Base-by-base conservation (phyloP, 2,888 invertebrate species). In the Lamellibrachia satsuma region DNA sequence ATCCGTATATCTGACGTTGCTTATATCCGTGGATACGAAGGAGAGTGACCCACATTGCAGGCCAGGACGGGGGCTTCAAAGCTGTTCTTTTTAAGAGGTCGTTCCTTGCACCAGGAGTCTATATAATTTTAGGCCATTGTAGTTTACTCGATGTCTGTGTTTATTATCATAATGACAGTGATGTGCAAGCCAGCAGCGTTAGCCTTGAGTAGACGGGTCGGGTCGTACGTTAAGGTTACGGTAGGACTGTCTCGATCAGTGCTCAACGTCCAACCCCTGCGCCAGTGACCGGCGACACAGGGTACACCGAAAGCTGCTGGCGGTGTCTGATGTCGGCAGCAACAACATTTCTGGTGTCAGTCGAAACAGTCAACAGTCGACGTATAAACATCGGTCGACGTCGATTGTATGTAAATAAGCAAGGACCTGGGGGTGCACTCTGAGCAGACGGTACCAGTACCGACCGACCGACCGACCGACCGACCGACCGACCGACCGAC, bases 331-430 rank as follows among this genome's bases (percentile, higher is more conserved):
- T 75, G 75, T 75, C 75, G 22, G 15, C n/a, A 75, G n/a, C 75
- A 75, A 75, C 75, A 75, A 15, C 75, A 75, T n/a, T 11, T 22
- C 75, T 75, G 15, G 75, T 22, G 75, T 75, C 15, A 75, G 75
- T 75, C 75, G 75, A 75, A 75, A 75, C 75, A 75, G 75, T 4
- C 55, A 60, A 15, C 75, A 75, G 4, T 22, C 22, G 22, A 75
- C 75, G 75, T 22, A 75, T 22, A 75, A 75, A 75, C 75, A 75
- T 15, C 75, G 75, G 75, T 4, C 75, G 75, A 15, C 75, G 75
- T 11, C 75, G n/a, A 75, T 75, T 75, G 75, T 75, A 75, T 75
- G 75, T 75, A 75, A 75, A 75, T 75, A 75, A 75, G 75, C 75
- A 15, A 75, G 22, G 75, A 75, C 75, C 22, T 75, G 75, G 75